Evolutionary conservation across 2,888 invertebrate species (phyloP).

Genomic region (Cerastoderma edule): DNA sequence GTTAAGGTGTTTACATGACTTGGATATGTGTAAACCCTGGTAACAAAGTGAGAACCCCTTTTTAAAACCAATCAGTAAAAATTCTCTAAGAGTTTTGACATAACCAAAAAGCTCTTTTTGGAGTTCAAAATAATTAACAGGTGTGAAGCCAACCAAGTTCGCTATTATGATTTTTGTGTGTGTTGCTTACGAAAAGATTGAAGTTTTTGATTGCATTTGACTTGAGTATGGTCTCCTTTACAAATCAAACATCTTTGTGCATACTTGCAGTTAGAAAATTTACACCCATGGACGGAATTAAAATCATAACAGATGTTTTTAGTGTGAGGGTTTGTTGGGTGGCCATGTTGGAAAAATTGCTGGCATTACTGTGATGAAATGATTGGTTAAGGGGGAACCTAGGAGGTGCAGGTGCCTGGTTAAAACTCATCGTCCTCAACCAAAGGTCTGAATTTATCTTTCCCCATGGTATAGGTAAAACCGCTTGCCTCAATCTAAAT

Average conservation of each 20-base stretch:
- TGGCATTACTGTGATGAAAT: background rate
- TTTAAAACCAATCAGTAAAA: constrained; percentile 15
- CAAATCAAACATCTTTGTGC: background rate
- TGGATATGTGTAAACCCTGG: background rate
- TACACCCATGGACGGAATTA: constrained; percentile 5
- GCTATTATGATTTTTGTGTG: background rate
- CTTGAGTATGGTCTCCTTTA: background rate
- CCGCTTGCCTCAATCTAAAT: background rate
- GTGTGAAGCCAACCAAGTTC: constrained; percentile 11
- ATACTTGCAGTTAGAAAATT: constrained; percentile 4
- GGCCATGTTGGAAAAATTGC: background rate
- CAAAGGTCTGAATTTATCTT: background rate
- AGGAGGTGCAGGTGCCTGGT: too few species aligned
- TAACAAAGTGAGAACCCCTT: constrained; percentile 31
- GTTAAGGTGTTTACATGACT: constrained; percentile 27
- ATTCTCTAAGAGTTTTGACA: background rate
- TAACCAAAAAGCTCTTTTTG: background rate
- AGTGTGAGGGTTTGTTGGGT: background rate
- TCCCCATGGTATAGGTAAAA: background rate
- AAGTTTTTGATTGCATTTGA: background rate
- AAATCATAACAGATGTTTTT: background rate
- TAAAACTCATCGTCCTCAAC: background rate
- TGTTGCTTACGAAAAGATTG: constrained; percentile 5
- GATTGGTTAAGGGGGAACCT: too few species aligned
- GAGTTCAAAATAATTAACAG: background rate